phyloP scores from a whole-genome alignment of 2,888 invertebrate species.

The Cylloceria caligata region DNA sequence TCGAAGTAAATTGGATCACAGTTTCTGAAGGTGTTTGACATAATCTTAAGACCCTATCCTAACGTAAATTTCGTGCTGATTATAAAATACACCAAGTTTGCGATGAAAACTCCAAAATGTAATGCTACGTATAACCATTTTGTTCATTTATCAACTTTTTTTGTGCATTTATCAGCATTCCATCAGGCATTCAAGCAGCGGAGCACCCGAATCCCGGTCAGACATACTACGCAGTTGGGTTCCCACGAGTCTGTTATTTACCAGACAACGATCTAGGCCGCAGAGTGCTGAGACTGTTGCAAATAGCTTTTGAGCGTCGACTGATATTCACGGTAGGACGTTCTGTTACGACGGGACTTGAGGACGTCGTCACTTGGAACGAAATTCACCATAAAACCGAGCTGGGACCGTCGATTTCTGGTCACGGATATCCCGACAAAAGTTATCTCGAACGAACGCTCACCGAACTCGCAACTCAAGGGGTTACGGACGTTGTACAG shows the following conservation, averaged over 20 bases:
- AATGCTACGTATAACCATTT: no score
- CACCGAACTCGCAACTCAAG: constrained; percentile 87
- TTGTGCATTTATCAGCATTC: constrained; percentile 88
- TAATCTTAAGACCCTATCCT: no score
- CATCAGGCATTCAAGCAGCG: constrained; percentile 92
- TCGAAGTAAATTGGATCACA: no score
- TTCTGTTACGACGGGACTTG: constrained; percentile 95
- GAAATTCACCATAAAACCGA: constrained; percentile 95
- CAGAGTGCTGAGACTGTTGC: constrained; percentile 90
- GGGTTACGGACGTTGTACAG: constrained; percentile 85
- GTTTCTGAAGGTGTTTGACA: no score
- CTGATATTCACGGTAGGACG: constrained; percentile 94
- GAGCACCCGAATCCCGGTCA: constrained; percentile 93
- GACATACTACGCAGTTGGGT: constrained; percentile 95
- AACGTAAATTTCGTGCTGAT: no score
- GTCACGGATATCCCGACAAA: constrained; percentile 91
- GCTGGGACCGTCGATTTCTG: constrained; percentile 86
- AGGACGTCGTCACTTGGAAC: constrained; percentile 97
- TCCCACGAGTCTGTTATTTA: constrained; percentile 92
- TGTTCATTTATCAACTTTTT: no score
- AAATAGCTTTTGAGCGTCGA: constrained; percentile 93
- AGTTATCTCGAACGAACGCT: constrained; percentile 90
- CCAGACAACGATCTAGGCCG: constrained; percentile 94
- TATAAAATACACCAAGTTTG: no score
- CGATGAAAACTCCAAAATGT: no score